Base-by-base conservation (phyloP, 2,113 vertebrate species). In the Dendrocopos noguchii region DNA sequence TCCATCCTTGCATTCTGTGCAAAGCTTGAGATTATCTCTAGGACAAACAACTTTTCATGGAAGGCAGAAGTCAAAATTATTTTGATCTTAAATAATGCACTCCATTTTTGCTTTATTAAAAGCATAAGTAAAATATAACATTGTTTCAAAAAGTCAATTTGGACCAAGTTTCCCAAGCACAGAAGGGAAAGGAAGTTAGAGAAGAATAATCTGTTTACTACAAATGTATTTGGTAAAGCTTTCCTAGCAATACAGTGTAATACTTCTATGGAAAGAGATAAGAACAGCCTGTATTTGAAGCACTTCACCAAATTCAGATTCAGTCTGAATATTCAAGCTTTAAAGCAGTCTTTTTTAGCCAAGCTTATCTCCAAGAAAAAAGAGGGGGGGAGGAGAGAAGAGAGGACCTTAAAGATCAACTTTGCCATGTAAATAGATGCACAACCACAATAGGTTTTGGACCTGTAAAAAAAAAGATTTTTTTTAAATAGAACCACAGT, bases 131-230 rank as follows among this genome's bases (percentile, higher is more conserved):
- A 92, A 77, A 74, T 60, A 79, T 12, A 60, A 63, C 34, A 31
- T 10, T 52, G 60, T 50, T 27, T 80, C 66, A 86, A 72, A 71
- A 81, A 3, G 8, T 56, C 52, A n/a, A 28, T 87, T 80, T 82
- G 36, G 31, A 82, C 25, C 0, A 8, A 88, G 55, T 57, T 88
- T 22, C 50, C 34, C 34, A 82, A 46, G 64, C 64, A 90, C 2
- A 66, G 86, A 34, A 87, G 36, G 15, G 29, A 89, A 92, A 85
- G 46, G 42, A 70, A 10, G 17, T 33, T 73, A 71, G 42, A 91
- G 47, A 81, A 91, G 36, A 84, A 72, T 59, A 92, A 84, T 70
- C 76, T 65, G 20, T 47, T 93, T 82, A 70, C 42, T 82, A 29
- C 2, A 25, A 29, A 56, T 10, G 11, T 55, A 56, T 53, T 88